Percentiles rank a stretch among this genome's conserved stretches.
Conservation (phyloP, 2,797 vertebrate genomes). For the Manis javanica region DNA sequence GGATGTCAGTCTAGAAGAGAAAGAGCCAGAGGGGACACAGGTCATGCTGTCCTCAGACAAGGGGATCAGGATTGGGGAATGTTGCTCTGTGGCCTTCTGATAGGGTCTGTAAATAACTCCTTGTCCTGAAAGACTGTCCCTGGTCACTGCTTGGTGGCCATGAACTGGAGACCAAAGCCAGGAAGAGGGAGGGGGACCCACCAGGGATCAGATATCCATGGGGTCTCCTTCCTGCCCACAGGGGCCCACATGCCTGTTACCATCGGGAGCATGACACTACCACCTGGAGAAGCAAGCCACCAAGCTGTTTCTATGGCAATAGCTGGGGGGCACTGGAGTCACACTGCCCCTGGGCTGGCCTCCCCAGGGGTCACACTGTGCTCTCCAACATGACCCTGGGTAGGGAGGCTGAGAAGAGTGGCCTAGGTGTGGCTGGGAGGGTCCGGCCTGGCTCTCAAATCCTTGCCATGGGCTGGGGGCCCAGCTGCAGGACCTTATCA, state of each 20-base stretch:
- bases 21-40: constrained; percentile 72
- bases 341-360: background rate
- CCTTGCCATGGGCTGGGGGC: background rate
- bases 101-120: no score
- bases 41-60: constrained; percentile 19
- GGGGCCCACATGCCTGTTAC: background rate
- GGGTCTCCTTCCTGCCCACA: background rate
- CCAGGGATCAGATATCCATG: no score
- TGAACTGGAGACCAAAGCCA: background rate
- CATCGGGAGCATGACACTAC: background rate
- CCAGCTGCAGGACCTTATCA: background rate
- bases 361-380: background rate
- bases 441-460: background rate
- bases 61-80: background rate
- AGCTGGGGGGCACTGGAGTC: background rate
- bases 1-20: constrained; percentile 97
- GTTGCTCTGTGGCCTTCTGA: no score
- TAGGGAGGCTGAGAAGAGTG: background rate
- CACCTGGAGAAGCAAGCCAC: background rate
- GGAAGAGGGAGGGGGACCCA: no score
- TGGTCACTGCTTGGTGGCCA: background rate
- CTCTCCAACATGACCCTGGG: no score
- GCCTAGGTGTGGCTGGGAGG: background rate
- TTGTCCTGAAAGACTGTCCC: no score
- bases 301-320: background rate